A percentile compares a stretch with the other conserved stretches of the same genome.
Conservation (phyloP, 2,888 invertebrate genomes). For the Ceraclea dissimilis region DNA sequence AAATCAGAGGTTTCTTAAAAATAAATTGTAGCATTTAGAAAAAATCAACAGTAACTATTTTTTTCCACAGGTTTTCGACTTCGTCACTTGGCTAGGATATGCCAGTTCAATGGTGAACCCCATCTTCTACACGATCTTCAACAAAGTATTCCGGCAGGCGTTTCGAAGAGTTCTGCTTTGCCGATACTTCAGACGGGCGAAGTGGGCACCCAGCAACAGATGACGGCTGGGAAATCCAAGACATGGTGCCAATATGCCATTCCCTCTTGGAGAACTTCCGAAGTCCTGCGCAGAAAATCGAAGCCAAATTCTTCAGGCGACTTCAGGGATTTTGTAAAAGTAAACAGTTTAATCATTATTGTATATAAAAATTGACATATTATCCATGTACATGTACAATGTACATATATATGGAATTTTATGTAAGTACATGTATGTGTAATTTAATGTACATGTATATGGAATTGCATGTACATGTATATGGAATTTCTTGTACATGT, state of each 20-base stretch:
- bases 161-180: conserved; percentile 81
- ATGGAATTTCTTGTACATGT: too few species aligned
- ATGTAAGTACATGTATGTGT: neutral
- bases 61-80: conserved; percentile 53
- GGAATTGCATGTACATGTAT: too few species aligned
- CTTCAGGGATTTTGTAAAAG: conserved; percentile 8
- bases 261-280: conserved; percentile 18
- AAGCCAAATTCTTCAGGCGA: conserved; percentile 4
- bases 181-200: conserved; percentile 54
- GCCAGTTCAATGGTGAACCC: conserved; percentile 94
- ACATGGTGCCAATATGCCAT: conserved; percentile 33
- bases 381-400: neutral
- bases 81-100: conserved; percentile 89
- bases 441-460: neutral
- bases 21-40: too few species aligned
- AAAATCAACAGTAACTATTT: too few species aligned
- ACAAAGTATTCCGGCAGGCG: conserved; percentile 86
- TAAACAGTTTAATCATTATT: neutral
- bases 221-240: conserved; percentile 49
- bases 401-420: neutral
- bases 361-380: neutral
- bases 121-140: conserved; percentile 93
- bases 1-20: too few species aligned
- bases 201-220: conserved; percentile 33
- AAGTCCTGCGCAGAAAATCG: conserved; percentile 3